Conservation (phyloP, 2,797 vertebrate genomes). For the Silurus lanzhouensis region DNA sequence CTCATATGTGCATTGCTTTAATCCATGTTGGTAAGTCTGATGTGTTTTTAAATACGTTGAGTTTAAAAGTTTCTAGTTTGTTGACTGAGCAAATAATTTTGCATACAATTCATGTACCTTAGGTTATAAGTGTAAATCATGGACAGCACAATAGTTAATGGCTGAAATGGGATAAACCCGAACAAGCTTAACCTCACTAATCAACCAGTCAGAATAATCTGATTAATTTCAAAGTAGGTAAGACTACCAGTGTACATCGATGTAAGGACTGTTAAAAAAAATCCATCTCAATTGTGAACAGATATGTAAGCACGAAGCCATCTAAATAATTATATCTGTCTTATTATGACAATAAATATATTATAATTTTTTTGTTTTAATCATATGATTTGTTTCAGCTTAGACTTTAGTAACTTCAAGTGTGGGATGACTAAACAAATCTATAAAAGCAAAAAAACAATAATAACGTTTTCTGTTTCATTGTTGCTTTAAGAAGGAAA, state of each 20-base stretch:
- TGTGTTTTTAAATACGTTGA: not conserved
- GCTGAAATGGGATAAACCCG: conserved; percentile 57
- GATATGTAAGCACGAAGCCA: not conserved
- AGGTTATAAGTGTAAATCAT: not conserved
- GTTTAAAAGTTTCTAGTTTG: not conserved
- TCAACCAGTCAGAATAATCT: conserved; percentile 52
- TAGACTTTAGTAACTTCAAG: not conserved
- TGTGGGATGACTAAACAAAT: not conserved
- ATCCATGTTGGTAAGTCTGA: not conserved
- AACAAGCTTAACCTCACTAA: conserved; percentile 60
- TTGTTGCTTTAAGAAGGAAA: not conserved
- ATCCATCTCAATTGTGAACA: not conserved
- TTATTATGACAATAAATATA: not conserved
- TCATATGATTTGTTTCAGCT: not conserved
- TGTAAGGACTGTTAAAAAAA: conserved; percentile 8
- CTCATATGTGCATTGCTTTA: not conserved
- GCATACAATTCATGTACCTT: not conserved
- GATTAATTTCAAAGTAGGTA: conserved; percentile 37
- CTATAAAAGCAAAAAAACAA: not conserved
- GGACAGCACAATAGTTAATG: not conserved
- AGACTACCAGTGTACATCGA: not conserved
- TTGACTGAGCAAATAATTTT: not conserved
- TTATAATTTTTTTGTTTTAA: not conserved
- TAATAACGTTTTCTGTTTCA: not conserved
- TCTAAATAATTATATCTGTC: not conserved